These are phyloP conservation scores for Phaenicophaeus curvirostris DNA, from an alignment of 2,797 vertebrate genomes.

Conservation along the genomic window DNA sequence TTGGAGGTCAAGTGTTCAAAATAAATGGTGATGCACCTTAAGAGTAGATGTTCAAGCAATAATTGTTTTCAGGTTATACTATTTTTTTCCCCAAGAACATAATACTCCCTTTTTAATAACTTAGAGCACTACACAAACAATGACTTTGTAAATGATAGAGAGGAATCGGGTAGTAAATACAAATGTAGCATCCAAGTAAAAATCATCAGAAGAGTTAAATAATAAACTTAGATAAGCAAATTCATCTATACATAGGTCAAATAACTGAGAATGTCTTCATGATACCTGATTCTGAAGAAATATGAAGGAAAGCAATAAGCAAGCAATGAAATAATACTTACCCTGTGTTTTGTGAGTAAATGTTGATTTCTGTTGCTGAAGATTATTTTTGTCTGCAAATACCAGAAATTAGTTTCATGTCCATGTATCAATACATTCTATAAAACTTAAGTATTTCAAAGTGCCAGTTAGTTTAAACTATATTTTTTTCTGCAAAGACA, in stretches of 20 bases:
- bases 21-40: not conserved
- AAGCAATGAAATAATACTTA: slow-evolving; percentile 3
- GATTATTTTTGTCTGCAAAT: not conserved
- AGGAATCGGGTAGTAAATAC: not conserved
- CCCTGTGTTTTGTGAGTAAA: slow-evolving; percentile 40
- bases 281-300: not conserved
- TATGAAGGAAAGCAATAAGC: not conserved
- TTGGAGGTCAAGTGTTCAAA: not conserved
- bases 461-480: not conserved
- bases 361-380: slow-evolving; percentile 37
- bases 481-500: not conserved
- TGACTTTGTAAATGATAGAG: not conserved
- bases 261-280: not conserved
- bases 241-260: not conserved
- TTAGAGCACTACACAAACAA: not conserved
- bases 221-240: not conserved
- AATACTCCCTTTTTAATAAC: not conserved
- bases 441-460: not conserved
- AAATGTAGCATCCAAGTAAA: slow-evolving; percentile 5
- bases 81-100: not conserved
- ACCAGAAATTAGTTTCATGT: slow-evolving; percentile 33
- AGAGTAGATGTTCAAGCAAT: not conserved
- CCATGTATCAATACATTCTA: not conserved
- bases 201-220: slow-evolving; percentile 20
- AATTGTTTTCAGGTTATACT: not conserved